phyloP scores from a whole-genome alignment of 2,888 invertebrate genomes.

The Zaprionus lineosus region DNA sequence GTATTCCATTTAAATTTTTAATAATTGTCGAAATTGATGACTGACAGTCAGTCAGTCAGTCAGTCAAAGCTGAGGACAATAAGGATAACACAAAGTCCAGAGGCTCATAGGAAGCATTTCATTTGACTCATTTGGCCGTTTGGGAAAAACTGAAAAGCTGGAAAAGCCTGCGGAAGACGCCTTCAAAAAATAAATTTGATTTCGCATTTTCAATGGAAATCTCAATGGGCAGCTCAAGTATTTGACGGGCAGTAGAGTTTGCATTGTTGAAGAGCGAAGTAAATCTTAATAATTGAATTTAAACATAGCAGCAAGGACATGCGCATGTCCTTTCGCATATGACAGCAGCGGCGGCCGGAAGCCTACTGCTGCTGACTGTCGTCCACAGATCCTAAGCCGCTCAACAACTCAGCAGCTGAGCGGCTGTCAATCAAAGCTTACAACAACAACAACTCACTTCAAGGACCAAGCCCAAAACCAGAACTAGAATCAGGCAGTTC shows the following conservation, averaged over 20 bases:
- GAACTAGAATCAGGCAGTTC: slow-evolving; percentile 38
- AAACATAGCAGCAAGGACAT: slow-evolving; percentile 29
- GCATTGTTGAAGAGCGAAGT: slow-evolving; percentile 9
- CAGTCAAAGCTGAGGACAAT: slow-evolving; percentile 2
- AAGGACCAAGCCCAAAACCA: no score
- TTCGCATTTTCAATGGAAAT: neutral
- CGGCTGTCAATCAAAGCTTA: slow-evolving; percentile 64
- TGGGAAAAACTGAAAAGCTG: slow-evolving; percentile 2
- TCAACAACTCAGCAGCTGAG: slow-evolving; percentile 13
- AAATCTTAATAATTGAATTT: slow-evolving; percentile 56
- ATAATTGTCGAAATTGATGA: slow-evolving; percentile 79
- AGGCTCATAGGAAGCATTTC: slow-evolving; percentile 36
- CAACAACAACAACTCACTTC: slow-evolving; percentile 32
- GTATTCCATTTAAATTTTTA: slow-evolving; percentile 80
- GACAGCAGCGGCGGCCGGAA: neutral
- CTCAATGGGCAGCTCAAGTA: no score
- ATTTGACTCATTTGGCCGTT: slow-evolving; percentile 60
- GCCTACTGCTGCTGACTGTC: slow-evolving; percentile 35
- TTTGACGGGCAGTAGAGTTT: no score
- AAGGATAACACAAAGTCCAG: slow-evolving; percentile 1
- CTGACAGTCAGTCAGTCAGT: slow-evolving; percentile 37
- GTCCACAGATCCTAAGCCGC: slow-evolving; percentile 30
- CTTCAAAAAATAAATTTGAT: slow-evolving; percentile 21
- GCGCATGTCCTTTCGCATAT: slow-evolving; percentile 8
- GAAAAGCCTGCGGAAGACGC: no score